Conservation (phyloP, 2,113 vertebrate species). For the Ctenomys sociabilis region DNA sequence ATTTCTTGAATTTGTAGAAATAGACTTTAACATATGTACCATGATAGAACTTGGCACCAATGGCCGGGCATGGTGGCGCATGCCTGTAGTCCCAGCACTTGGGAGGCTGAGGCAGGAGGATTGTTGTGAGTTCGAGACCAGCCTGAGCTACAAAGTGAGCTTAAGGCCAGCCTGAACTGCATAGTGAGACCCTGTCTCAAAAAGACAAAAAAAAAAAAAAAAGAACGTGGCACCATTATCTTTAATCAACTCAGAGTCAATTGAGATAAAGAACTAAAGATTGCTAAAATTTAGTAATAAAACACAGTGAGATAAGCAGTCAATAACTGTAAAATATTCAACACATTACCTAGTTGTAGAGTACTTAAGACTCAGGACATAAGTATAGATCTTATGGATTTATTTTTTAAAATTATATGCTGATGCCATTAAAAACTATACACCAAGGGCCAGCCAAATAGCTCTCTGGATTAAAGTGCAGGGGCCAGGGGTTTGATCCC, state of each 20-base stretch:
- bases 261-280: neutral
- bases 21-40: neutral
- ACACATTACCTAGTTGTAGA: neutral
- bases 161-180: no score
- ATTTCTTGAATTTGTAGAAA: neutral
- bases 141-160: no score
- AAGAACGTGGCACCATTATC: neutral
- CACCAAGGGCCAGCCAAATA: no score
- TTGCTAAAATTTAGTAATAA: neutral
- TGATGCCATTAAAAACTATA: neutral
- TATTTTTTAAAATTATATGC: neutral
- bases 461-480: no score
- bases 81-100: no score
- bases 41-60: neutral
- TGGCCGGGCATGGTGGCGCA: no score
- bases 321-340: neutral
- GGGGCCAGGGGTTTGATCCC: no score
- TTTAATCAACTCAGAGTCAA: neutral
- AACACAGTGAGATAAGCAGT: neutral
- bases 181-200: no score
- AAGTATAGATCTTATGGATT: neutral
- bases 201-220: no score
- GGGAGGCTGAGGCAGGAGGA: no score
- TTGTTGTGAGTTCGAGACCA: no score
- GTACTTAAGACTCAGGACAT: neutral